These are phyloP conservation scores for Calephelis perditalis DNA, from an alignment of 2,888 invertebrate species.

Conservation along the genomic window DNA sequence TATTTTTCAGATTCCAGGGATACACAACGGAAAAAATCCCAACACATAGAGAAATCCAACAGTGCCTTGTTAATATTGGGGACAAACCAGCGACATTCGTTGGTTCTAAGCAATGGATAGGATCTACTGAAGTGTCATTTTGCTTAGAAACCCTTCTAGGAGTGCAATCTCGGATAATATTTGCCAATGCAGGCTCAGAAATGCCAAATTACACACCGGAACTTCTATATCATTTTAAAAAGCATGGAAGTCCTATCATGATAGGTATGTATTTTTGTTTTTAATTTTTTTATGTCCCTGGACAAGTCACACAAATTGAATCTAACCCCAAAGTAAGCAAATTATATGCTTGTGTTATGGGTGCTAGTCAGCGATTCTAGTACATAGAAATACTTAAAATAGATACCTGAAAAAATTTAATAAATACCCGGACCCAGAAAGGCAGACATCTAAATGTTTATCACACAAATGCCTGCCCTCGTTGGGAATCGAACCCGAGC, in stretches of 20 bases:
- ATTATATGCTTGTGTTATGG: too few relatives aligned
- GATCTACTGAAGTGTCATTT: constrained; percentile 97
- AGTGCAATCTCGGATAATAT: constrained; percentile 88
- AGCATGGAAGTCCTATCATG: constrained; percentile 97
- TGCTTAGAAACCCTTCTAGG: constrained; percentile 90
- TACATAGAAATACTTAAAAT: too few relatives aligned
- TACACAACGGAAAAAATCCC: constrained; percentile 88
- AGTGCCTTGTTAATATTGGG: constrained; percentile 94
- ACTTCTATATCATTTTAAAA: constrained; percentile 92
- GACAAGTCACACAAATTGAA: neutral
- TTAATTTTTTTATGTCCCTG: neutral
- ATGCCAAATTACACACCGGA: constrained; percentile 87
- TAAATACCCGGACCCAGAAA: too few relatives aligned
- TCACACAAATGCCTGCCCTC: too few relatives aligned
- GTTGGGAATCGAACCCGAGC: too few relatives aligned
- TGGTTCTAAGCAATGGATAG: constrained; percentile 97
- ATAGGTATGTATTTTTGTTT: constrained; percentile 82
- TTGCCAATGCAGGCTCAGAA: constrained; percentile 91
- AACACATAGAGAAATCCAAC: constrained; percentile 91
- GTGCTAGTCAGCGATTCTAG: too few relatives aligned
- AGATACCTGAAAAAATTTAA: too few relatives aligned
- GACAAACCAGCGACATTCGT: constrained; percentile 94
- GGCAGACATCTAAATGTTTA: too few relatives aligned
- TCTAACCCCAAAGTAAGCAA: neutral
- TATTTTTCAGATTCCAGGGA: constrained; percentile 82